Evolutionary conservation across 2,888 invertebrate genomes (phyloP), one percentile per base, ranked within the genome.

Genomic region (Steinernema hermaphroditum): DNA sequence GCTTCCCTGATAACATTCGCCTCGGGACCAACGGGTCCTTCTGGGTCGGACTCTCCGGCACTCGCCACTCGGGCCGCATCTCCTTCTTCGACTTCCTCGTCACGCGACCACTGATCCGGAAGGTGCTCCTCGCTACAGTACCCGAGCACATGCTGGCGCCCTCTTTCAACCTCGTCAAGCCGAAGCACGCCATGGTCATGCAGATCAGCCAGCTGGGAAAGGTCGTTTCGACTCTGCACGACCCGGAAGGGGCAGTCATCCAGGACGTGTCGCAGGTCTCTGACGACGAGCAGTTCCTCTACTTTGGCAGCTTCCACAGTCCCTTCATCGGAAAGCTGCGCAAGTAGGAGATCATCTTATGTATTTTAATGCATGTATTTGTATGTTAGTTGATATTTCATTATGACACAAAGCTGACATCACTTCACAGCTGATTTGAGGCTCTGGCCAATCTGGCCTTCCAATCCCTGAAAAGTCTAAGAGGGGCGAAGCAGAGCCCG

Each of bases 1-100:
- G 89, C 12, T 69, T 87, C 81, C 92, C 92, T 0, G 93, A 93
- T 87, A 93, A 92, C 83, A 88, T 91, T 37, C 85, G 88, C 34
- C 71, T 74, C 27, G 77, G 78, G 0, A 68, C 73, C 9, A 71
- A 74, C 22, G 77, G 77, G 32, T 77, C 77, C 44, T 70, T 76
- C 57, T 81, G 81, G 73, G 83, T 84, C 50, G 78, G 76, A 1
- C 49, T 81, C 57, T 77, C 79, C 54, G 69, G 72, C 9, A 70
- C 72, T 16, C 74, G 81, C 2, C 71, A 73, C 37, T 68, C 74
- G 4, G 79, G 49, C 34, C 50, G 71, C 32, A 44, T 74, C 34
- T 68, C 75, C 14, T 62, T 80, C 22, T 22, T 80, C 41, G 80
- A 81, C 69, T 50, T 71, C 8, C 72, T 84, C 14, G 83, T 80